Base-by-base conservation (phyloP, 2,888 invertebrate genomes). In the Lepeophtheirus nordmannii region DNA sequence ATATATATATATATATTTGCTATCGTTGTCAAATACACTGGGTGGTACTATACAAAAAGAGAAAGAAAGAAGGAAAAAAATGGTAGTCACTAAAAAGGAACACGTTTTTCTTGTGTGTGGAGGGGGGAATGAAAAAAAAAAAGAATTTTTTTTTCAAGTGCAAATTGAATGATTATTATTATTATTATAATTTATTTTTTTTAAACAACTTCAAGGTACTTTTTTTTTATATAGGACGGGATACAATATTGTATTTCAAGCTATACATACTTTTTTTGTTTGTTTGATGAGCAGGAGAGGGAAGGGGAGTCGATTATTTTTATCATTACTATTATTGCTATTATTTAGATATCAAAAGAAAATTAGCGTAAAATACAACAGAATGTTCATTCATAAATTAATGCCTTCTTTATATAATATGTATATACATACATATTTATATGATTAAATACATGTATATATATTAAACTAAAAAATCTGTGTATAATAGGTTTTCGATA, bases 401-500 rank as follows among this genome's bases (percentile, higher is more conserved):
- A 17, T 46, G n/a, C 53, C 17, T 46, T n/a, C 53, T 8, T 1
- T 17, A 11, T 11, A 10, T 14, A 10, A 41, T 41, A 11, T 11
- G 14, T 41, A 11, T 41, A 14, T 14, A 11, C 14, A 14, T 46
- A n/a, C 53, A n/a, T 46, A n/a, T 46, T 5, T 17, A 46, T 46
- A 46, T 5, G 53, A 46, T 46, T 46, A 46, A 46, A 46, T n/a
- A 46, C 53, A 46, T 46, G 17, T 17, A 46, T 17, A 46, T 17
- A 8, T 46, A 46, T 46, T 46, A 5, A n/a, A n/a, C 53, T n/a
- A 46, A 46, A 17, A 17, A 46, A 46, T 46, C 53, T 46, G 53
- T 46, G 53, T 46, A 46, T 46, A 46, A 46, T 46, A 46, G 53
- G 53, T 46, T 46, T 46, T 46, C 53, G 53, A 46, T 46, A 46